Conservation (phyloP, 1,140 invertebrate species). For the Schlechtendalia chinensis region DNA sequence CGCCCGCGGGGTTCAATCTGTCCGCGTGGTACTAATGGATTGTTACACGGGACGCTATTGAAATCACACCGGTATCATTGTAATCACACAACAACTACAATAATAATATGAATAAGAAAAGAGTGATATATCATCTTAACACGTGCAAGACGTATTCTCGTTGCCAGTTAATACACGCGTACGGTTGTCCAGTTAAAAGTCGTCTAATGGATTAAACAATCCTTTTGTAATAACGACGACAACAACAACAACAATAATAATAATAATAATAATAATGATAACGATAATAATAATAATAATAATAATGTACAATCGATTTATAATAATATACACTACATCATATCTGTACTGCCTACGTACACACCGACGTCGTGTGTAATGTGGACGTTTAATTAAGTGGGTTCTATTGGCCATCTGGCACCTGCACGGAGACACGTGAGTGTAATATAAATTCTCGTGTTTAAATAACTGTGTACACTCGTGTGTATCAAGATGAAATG, state of each 20-base stretch:
- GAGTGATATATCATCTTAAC: constrained; percentile 42
- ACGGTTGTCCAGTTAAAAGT: constrained; percentile 11
- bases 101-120: constrained; percentile 16
- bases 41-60: constrained; percentile 25
- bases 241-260: too few species aligned
- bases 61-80: constrained; percentile 23
- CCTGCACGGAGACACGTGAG: too few species aligned
- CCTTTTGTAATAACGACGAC: neutral
- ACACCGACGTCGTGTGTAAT: neutral
- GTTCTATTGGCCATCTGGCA: too few species aligned
- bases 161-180: neutral
- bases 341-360: neutral
- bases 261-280: neutral
- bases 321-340: neutral
- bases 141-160: neutral
- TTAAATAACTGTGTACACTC: too few species aligned
- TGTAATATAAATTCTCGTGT: too few species aligned
- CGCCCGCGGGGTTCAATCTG: constrained; percentile 32
- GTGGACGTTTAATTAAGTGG: too few species aligned
- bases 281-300: neutral
- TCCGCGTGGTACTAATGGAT: constrained; percentile 34
- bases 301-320: neutral
- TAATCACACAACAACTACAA: constrained; percentile 1
- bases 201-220: constrained; percentile 5
- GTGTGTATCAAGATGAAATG: too few species aligned